phyloP scores from a whole-genome alignment of 2,888 invertebrate species.

The Pammene fasciana region DNA sequence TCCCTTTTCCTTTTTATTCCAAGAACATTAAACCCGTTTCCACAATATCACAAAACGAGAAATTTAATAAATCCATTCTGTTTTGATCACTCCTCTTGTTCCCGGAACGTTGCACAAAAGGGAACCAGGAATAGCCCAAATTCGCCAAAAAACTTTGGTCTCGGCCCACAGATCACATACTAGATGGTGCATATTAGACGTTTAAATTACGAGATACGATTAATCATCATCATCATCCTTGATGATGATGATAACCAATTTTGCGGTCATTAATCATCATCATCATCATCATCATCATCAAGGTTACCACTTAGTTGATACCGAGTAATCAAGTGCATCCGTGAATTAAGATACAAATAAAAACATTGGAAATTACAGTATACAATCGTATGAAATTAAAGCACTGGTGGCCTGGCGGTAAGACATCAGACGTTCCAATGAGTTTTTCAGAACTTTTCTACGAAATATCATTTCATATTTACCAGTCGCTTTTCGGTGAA shows the following conservation, averaged over 20 bases:
- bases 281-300: too few species aligned
- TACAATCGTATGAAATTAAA: too few species aligned
- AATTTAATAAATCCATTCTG: slow-evolving; percentile 49
- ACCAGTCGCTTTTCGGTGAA: too few species aligned
- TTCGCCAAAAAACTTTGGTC: slow-evolving; percentile 59
- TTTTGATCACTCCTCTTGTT: slow-evolving; percentile 81
- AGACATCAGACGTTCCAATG: too few species aligned
- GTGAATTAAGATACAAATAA: too few species aligned
- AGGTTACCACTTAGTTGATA: not conserved
- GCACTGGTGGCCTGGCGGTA: too few species aligned
- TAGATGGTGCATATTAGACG: not conserved
- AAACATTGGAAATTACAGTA: too few species aligned
- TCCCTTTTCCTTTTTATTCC: not conserved
- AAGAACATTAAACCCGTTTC: slow-evolving; percentile 39
- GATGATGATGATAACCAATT: too few species aligned
- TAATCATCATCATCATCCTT: too few species aligned
- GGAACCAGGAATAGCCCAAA: slow-evolving; percentile 65
- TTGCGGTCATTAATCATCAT: too few species aligned
- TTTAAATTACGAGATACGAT: not conserved
- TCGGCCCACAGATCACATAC: slow-evolving; percentile 51
- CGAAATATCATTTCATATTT: too few species aligned
- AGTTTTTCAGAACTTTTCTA: too few species aligned
- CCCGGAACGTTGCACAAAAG: slow-evolving; percentile 70
- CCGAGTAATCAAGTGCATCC: not conserved
- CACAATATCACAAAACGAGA: slow-evolving; percentile 33